Evolutionary conservation across 2,797 vertebrate genomes (phyloP).

Genomic region (Falco columbarius): DNA sequence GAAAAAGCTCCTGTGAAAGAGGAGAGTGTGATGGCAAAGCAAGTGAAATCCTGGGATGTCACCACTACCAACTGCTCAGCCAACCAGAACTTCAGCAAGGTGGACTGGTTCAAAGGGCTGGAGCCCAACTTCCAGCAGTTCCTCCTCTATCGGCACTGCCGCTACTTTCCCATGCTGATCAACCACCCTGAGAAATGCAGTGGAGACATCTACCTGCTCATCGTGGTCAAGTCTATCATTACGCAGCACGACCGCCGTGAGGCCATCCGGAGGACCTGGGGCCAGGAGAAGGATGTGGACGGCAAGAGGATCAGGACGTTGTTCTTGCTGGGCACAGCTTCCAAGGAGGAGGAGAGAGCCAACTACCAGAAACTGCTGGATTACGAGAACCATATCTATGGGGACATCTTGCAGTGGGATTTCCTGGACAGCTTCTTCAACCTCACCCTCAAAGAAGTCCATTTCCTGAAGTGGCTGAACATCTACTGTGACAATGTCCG

Average conservation of each 20-base stretch:
- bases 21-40: neutral
- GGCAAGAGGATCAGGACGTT: conserved; percentile 84
- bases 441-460: conserved; percentile 95
- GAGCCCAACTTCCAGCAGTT: conserved; percentile 91
- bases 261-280: conserved; percentile 94
- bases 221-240: conserved; percentile 92
- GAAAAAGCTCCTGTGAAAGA: neutral
- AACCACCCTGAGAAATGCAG: conserved; percentile 93
- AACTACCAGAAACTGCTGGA: conserved; percentile 96
- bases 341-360: conserved; percentile 83
- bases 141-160: conserved; percentile 90
- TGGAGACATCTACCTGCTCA: conserved; percentile 82
- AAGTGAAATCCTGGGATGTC: conserved; percentile 84
- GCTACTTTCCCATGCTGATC: conserved; percentile 90
- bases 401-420: conserved; percentile 96
- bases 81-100: conserved; percentile 85
- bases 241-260: conserved; percentile 92
- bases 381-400: conserved; percentile 90
- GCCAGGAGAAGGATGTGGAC: conserved; percentile 81
- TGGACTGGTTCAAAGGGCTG: conserved; percentile 85
- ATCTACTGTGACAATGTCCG: conserved; percentile 85
- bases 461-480: conserved; percentile 96
- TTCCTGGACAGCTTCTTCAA: conserved; percentile 98
- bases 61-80: conserved; percentile 86
- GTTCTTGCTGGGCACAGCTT: conserved; percentile 88